Percentiles rank a stretch among this genome's conserved stretches.
These are phyloP conservation scores for Drosophila mauritiana DNA, from an alignment of 1,140 invertebrate species.

Conservation along the genomic window DNA sequence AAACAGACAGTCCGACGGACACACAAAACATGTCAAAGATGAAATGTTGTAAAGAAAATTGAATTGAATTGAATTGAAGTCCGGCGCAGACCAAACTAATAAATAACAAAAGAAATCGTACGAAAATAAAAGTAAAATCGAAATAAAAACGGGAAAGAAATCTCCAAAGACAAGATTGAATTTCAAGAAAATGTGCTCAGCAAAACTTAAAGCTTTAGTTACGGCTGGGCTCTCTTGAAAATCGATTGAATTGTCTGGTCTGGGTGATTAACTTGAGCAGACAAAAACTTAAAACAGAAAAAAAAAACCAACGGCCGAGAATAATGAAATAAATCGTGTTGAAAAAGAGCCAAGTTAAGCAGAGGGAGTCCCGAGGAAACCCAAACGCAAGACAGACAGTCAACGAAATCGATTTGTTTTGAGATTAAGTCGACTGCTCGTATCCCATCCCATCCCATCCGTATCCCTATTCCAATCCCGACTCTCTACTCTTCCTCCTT, in stretches of 20 bases:
- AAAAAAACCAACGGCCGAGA: conserved; percentile 28
- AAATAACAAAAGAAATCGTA: conserved; percentile 62
- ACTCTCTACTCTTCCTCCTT: neutral
- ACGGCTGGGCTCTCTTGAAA: conserved; percentile 30
- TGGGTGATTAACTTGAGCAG: conserved; percentile 73
- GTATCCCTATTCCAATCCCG: neutral
- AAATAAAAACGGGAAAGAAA: conserved; percentile 14
- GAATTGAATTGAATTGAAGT: conserved; percentile 80
- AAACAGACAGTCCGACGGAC: conserved; percentile 36
- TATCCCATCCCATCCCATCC: neutral
- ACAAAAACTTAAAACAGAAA: conserved; percentile 41
- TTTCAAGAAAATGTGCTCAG: conserved; percentile 22
- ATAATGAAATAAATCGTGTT: conserved; percentile 83
- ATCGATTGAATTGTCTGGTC: conserved; percentile 79
- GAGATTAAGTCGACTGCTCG: conserved; percentile 76
- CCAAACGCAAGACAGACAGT: conserved; percentile 47
- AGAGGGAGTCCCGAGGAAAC: conserved; percentile 16
- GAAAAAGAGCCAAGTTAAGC: conserved; percentile 54
- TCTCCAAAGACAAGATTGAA: conserved; percentile 31
- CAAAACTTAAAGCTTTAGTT: conserved; percentile 56
- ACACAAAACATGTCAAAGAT: conserved; percentile 82
- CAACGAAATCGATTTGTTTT: conserved; percentile 83
- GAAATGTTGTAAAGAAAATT: conserved; percentile 82
- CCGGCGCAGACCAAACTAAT: conserved; percentile 71
- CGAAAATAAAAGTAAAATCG: conserved; percentile 38